Conservation (phyloP, 2,113 vertebrate species). For the Pterocles gutturalis region DNA sequence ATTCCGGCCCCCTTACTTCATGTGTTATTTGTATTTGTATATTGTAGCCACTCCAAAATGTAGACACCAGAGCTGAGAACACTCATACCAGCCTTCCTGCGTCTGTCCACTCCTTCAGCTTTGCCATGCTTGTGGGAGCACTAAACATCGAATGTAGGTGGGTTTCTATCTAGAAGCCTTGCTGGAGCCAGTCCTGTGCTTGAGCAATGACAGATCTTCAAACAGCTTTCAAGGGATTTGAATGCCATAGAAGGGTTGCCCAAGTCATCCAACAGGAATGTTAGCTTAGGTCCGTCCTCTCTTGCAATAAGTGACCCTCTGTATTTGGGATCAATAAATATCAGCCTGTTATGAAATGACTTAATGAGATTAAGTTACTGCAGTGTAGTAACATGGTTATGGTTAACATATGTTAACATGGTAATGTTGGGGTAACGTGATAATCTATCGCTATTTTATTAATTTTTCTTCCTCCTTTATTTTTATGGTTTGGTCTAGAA, state of each 20-base stretch:
- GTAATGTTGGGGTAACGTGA: rapidly evolving
- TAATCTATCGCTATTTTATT: neutral
- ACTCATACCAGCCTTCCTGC: neutral
- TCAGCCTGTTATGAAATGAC: neutral
- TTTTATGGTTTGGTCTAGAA: neutral
- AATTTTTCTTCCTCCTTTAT: neutral
- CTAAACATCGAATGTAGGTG: rapidly evolving
- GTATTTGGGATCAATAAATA: neutral
- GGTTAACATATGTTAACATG: neutral
- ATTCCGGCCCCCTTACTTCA: neutral
- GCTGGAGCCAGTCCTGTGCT: neutral
- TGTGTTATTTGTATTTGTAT: neutral
- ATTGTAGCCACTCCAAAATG: neutral
- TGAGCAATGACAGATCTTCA: neutral
- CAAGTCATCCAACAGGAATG: neutral
- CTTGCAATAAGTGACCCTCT: neutral
- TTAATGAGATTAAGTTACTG: neutral
- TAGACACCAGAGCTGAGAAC: neutral
- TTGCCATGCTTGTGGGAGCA: neutral
- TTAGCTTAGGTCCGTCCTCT: neutral
- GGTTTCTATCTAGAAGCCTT: neutral
- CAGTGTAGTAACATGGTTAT: too few relatives aligned
- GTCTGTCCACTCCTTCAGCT: neutral
- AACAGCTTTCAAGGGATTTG: neutral
- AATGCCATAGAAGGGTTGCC: neutral